Evolutionary conservation across 2,797 vertebrate genomes (phyloP).

Genomic region (Mallotus villosus): DNA sequence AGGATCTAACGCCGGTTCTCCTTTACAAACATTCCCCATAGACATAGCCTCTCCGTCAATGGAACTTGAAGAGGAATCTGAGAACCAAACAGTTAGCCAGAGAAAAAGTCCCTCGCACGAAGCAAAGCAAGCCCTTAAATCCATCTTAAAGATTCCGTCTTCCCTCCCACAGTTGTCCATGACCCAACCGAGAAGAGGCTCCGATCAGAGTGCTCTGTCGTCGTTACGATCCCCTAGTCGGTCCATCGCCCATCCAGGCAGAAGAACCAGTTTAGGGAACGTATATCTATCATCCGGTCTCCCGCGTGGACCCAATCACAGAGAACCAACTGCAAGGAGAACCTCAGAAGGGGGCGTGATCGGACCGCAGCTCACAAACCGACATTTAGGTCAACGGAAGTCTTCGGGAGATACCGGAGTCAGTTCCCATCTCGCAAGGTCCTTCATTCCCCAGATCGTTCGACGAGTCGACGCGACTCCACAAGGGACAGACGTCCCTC

Average conservation of each 20-base stretch:
- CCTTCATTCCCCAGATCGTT: constrained; percentile 52
- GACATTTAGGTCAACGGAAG: constrained; percentile 25
- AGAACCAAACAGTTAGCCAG: constrained; percentile 49
- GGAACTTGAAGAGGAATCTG: constrained; percentile 43
- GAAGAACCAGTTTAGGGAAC: constrained; percentile 12
- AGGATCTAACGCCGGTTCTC: constrained; percentile 47
- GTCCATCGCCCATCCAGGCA: neutral
- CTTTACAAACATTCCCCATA: constrained; percentile 63
- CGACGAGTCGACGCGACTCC: constrained; percentile 55
- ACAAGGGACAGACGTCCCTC: constrained; percentile 44
- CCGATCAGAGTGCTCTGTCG: constrained; percentile 14
- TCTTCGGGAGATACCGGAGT: constrained; percentile 8
- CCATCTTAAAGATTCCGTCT: constrained; percentile 26
- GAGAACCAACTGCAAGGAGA: constrained; percentile 12
- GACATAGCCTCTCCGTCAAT: constrained; percentile 48
- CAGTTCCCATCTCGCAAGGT: constrained; percentile 42
- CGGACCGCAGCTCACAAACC: constrained; percentile 1
- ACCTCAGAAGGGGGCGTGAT: constrained; percentile 22
- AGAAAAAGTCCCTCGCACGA: constrained; percentile 45
- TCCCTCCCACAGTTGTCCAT: neutral
- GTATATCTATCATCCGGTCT: constrained; percentile 13
- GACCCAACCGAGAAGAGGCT: constrained; percentile 2
- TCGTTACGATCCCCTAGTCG: neutral
- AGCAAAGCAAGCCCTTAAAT: constrained; percentile 40
- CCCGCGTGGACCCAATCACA: constrained; percentile 1